phyloP scores from a whole-genome alignment of 2,113 vertebrate genomes.

The Pluvianellus socialis region DNA sequence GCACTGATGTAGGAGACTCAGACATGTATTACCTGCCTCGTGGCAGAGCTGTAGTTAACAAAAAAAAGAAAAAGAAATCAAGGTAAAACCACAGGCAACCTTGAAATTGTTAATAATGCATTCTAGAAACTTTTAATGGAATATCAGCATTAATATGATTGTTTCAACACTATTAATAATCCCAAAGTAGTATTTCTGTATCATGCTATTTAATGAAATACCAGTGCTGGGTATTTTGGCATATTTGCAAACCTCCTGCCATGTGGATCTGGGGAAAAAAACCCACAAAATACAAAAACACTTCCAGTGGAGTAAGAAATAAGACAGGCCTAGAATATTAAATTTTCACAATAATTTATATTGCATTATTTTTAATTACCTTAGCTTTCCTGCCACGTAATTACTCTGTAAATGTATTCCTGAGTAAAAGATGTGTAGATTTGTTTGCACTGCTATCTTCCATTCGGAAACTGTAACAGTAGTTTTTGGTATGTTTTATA shows the following conservation, averaged over 20 bases:
- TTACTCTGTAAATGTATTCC: conserved; percentile 7
- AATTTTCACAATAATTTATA: neutral
- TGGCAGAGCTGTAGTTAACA: neutral
- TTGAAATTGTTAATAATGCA: neutral
- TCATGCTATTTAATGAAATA: conserved; percentile 2
- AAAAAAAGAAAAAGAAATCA: neutral
- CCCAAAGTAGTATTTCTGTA: conserved; percentile 2
- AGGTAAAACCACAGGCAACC: neutral
- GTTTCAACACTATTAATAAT: neutral
- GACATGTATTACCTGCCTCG: accelerated
- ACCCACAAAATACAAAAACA: neutral
- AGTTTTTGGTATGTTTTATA: neutral
- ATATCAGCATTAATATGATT: neutral
- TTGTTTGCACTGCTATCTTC: neutral
- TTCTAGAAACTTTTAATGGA: neutral
- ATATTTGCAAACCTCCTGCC: conserved; percentile 41
- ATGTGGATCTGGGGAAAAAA: neutral
- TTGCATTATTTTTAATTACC: conserved; percentile 42
- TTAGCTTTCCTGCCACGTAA: neutral
- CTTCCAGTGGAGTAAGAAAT: neutral
- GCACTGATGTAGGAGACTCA: neutral
- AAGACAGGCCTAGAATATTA: neutral
- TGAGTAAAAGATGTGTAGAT: neutral
- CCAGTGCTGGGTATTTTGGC: neutral
- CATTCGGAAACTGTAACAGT: neutral